Evolutionary conservation across 2,888 invertebrate species (phyloP).

Genomic region (Anthophora plumipes): DNA sequence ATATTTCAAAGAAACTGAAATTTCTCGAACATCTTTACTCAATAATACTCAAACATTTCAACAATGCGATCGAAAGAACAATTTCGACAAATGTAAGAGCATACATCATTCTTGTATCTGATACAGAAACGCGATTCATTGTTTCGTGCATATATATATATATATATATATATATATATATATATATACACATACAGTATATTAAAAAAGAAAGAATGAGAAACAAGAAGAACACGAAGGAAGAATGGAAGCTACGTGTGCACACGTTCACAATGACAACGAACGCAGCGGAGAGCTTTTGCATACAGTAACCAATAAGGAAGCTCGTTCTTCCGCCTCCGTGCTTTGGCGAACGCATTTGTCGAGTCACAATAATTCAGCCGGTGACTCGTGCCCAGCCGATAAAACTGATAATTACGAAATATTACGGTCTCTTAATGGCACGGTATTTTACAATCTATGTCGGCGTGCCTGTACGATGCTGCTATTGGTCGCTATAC

Average conservation of each 20-base stretch:
- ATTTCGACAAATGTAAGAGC: slow-evolving; percentile 39
- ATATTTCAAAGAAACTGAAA: too few relatives aligned
- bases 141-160: slow-evolving; percentile 26
- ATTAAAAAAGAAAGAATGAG: neutral
- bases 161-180: too few relatives aligned
- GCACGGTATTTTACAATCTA: slow-evolving; percentile 55
- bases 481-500: slow-evolving; percentile 8
- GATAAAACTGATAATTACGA: slow-evolving; percentile 68
- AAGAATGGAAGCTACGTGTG: slow-evolving; percentile 26
- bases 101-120: slow-evolving; percentile 7
- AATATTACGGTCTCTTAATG: slow-evolving; percentile 65
- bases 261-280: slow-evolving; percentile 42
- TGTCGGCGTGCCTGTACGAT: slow-evolving; percentile 28
- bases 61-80: slow-evolving; percentile 7
- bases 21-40: neutral
- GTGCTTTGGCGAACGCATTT: slow-evolving; percentile 26
- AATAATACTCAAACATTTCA: neutral
- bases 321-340: slow-evolving; percentile 55
- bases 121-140: slow-evolving; percentile 21
- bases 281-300: slow-evolving; percentile 36
- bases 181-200: too few relatives aligned
- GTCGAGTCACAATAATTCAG: slow-evolving; percentile 56
- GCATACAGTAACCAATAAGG: slow-evolving; percentile 60
- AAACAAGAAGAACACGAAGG: neutral
- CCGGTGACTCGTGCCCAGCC: slow-evolving; percentile 32